phyloP scores from a whole-genome alignment of 2,113 vertebrate species.

The Tringa solitaria region DNA sequence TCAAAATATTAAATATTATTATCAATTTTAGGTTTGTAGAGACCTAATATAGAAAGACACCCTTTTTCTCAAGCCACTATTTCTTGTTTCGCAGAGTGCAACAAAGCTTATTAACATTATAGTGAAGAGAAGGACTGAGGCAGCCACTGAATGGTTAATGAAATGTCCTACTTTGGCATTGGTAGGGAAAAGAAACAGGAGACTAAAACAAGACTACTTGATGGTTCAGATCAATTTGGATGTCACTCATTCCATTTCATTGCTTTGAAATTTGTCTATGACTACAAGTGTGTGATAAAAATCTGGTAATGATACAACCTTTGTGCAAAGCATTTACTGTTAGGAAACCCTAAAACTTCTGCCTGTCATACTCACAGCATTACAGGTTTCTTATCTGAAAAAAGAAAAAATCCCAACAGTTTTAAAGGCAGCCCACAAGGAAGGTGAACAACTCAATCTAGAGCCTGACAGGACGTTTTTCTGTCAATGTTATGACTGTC shows the following conservation, averaged over 20 bases:
- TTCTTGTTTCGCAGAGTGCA: background rate
- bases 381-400: background rate
- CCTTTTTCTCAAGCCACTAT: background rate
- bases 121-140: background rate
- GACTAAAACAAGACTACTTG: background rate
- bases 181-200: background rate
- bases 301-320: background rate
- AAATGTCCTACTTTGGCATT: background rate
- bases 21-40: background rate
- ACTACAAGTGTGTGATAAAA: background rate
- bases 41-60: background rate
- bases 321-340: background rate
- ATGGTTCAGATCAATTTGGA: background rate
- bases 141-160: background rate
- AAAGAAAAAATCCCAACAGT: background rate
- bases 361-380: background rate
- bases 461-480: background rate
- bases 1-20: background rate
- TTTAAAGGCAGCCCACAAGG: background rate
- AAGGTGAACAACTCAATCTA: background rate
- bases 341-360: background rate
- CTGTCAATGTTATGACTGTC: background rate
- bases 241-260: background rate
- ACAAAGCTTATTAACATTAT: background rate
- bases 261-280: background rate